These are phyloP conservation scores for Motacilla tschutschensis DNA, from an alignment of 2,113 vertebrate genomes.

Conservation along the genomic window DNA sequence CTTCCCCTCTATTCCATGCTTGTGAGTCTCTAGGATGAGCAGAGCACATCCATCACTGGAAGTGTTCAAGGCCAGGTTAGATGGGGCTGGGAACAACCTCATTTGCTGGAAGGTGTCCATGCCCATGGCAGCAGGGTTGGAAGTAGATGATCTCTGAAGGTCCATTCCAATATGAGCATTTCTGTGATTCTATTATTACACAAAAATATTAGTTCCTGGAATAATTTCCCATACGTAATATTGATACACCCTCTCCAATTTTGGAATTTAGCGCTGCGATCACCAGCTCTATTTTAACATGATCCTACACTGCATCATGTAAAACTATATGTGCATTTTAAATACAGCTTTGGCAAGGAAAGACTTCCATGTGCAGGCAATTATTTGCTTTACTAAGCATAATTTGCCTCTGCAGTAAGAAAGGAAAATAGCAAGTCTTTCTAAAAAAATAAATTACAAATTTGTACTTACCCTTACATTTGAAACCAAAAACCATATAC, in stretches of 20 bases:
- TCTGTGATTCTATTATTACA: not conserved
- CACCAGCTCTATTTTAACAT: not conserved
- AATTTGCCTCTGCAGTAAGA: not conserved
- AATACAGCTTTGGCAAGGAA: not conserved
- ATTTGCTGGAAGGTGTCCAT: not conserved
- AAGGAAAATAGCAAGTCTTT: not conserved
- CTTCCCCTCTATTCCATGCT: not conserved
- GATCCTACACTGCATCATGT: not conserved
- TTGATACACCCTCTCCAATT: not conserved
- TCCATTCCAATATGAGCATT: not conserved
- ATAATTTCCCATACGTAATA: rapidly evolving
- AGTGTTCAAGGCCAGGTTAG: not conserved
- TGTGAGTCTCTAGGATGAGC: not conserved
- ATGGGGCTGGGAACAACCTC: not conserved
- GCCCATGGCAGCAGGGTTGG: not conserved
- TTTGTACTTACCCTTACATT: not conserved
- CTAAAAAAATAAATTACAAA: not conserved
- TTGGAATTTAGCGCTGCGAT: not conserved
- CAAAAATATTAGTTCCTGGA: not conserved
- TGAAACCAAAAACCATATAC: not conserved
- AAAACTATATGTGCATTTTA: not conserved
- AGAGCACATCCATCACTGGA: not conserved
- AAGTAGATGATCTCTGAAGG: not conserved
- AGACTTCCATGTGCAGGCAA: not conserved
- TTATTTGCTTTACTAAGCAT: not conserved